These are phyloP conservation scores for Apoda limacodes DNA, from an alignment of 2,888 invertebrate genomes.

Conservation along the genomic window DNA sequence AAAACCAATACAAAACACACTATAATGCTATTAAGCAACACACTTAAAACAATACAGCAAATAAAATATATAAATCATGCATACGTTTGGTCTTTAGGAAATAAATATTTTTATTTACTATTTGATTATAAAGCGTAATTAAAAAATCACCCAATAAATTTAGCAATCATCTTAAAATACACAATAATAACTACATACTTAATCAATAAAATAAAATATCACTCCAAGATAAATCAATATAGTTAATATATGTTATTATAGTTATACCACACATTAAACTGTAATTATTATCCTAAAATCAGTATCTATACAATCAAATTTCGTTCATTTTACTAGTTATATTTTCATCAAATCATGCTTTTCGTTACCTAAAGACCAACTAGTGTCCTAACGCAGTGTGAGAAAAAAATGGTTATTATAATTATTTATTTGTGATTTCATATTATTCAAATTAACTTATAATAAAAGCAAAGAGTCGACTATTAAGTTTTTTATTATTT, in stretches of 20 bases:
- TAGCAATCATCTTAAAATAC: conserved; percentile 58
- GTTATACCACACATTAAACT: conserved; percentile 17
- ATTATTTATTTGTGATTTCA: conserved; percentile 51
- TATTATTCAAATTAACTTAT: conserved; percentile 54
- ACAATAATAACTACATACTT: conserved; percentile 29
- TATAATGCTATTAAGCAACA: conserved; percentile 38
- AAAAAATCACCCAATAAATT: conserved; percentile 65
- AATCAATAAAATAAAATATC: conserved; percentile 34
- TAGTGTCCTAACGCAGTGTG: conserved; percentile 56
- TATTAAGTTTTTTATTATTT: conserved; percentile 39
- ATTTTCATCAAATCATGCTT: conserved; percentile 41
- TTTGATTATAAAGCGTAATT: conserved; percentile 30
- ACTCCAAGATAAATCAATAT: conserved; percentile 40
- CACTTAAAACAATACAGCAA: conserved; percentile 42
- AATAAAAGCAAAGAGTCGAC: conserved; percentile 45
- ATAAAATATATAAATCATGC: conserved; percentile 49
- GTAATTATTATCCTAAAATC: conserved; percentile 14
- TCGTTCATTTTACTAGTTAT: too few relatives aligned
- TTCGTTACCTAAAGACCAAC: conserved; percentile 60
- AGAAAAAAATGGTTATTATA: conserved; percentile 30
- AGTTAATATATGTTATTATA: too few relatives aligned
- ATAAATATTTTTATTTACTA: conserved; percentile 34
- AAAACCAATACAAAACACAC: conserved; percentile 47
- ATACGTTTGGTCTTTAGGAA: conserved; percentile 69
- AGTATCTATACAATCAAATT: too few relatives aligned